A percentile compares a stretch with the other conserved stretches of the same genome.
Conservation (phyloP, 2,113 vertebrate species). For the Tinamus guttatus region DNA sequence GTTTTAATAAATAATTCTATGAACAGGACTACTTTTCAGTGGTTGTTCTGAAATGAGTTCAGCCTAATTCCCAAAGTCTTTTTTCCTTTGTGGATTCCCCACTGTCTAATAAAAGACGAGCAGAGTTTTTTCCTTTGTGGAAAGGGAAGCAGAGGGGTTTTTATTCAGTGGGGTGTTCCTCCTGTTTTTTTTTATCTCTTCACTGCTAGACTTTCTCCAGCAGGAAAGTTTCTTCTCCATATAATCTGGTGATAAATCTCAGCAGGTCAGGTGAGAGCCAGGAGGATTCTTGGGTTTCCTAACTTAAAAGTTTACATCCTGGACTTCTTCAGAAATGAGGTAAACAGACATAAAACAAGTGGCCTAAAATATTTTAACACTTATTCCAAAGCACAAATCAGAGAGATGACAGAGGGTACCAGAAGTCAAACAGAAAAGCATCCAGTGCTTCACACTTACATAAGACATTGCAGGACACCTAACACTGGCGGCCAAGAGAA, state of each 20-base stretch:
- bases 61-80: background rate
- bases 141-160: background rate
- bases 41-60: background rate
- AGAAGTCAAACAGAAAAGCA: background rate
- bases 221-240: background rate
- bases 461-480: background rate
- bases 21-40: background rate
- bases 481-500: accelerated
- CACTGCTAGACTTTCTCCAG: background rate
- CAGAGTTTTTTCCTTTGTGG: accelerated
- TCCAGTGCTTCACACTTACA: accelerated
- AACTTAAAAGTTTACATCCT: background rate
- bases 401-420: background rate
- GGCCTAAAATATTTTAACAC: background rate
- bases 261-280: background rate
- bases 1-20: background rate
- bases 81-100: accelerated
- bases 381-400: accelerated
- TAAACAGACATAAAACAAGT: background rate
- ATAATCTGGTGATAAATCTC: background rate
- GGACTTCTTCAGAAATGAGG: background rate
- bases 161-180: accelerated
- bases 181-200: background rate
- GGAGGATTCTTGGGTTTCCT: background rate
- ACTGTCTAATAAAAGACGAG: accelerated